Evolutionary conservation across 1,140 invertebrate species (phyloP).

Genomic region (Myzus persicae): DNA sequence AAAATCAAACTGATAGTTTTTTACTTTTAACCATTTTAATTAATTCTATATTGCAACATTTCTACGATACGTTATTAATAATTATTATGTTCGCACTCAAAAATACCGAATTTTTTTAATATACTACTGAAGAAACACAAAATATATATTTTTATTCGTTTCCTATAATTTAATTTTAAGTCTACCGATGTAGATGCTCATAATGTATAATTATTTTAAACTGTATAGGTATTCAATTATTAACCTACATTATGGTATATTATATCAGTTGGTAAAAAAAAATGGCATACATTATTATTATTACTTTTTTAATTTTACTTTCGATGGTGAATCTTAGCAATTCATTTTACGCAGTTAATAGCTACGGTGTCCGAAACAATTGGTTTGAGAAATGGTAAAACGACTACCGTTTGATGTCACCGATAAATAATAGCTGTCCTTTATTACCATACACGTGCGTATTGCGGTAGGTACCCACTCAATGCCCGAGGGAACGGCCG

Average conservation of each 20-base stretch:
- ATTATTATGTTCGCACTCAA: too few species aligned
- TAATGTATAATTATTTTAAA: background rate
- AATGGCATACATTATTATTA: background rate
- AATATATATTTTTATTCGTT: too few species aligned
- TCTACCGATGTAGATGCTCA: background rate
- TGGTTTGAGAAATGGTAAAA: background rate
- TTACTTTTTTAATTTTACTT: slow-evolving; percentile 1
- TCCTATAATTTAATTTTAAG: too few species aligned
- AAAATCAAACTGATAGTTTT: too few species aligned
- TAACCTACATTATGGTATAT: too few species aligned
- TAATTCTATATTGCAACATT: too few species aligned
- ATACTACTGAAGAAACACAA: too few species aligned
- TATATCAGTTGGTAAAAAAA: background rate
- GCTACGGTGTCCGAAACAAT: background rate
- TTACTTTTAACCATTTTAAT: too few species aligned
- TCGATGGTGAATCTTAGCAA: background rate
- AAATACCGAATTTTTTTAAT: too few species aligned
- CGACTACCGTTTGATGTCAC: slow-evolving; percentile 4
- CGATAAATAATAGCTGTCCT: background rate
- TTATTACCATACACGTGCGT: background rate
- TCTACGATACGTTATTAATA: too few species aligned
- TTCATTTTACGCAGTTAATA: background rate
- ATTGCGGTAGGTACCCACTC: background rate
- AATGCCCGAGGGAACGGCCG: background rate
- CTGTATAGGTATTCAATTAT: too few species aligned